Conservation (phyloP, 1,140 invertebrate genomes). For the Ips typographus region DNA sequence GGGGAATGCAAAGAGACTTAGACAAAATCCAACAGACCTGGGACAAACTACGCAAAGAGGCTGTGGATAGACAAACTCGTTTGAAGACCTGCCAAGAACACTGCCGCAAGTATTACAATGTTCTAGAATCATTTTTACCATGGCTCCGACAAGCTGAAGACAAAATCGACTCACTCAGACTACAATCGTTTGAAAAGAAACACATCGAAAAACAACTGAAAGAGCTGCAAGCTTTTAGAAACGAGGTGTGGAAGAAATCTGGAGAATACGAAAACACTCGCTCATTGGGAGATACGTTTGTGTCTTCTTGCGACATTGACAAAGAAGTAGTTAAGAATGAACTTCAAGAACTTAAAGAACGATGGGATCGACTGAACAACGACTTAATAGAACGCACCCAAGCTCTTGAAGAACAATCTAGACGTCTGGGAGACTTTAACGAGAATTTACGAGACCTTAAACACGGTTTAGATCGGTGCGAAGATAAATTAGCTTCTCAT, state of each 20-base stretch:
- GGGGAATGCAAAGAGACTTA: slow-evolving; percentile 66
- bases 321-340: slow-evolving; percentile 86
- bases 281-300: slow-evolving; percentile 81
- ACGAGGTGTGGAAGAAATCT: slow-evolving; percentile 87
- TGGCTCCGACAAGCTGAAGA: slow-evolving; percentile 88
- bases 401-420: slow-evolving; percentile 80
- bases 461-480: slow-evolving; percentile 79
- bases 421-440: slow-evolving; percentile 80
- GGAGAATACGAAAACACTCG: slow-evolving; percentile 90
- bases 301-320: slow-evolving; percentile 83
- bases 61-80: slow-evolving; percentile 78
- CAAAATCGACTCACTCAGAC: slow-evolving; percentile 75
- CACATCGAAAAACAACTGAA: slow-evolving; percentile 87
- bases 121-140: slow-evolving; percentile 81
- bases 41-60: slow-evolving; percentile 86
- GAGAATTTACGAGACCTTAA: slow-evolving; percentile 82
- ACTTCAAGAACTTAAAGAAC: slow-evolving; percentile 74
- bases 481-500: slow-evolving; percentile 82
- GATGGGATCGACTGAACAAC: slow-evolving; percentile 90
- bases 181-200: slow-evolving; percentile 78
- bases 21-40: slow-evolving; percentile 86
- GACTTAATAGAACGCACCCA: slow-evolving; percentile 67
- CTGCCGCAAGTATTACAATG: slow-evolving; percentile 85
- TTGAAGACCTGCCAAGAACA: slow-evolving; percentile 87
- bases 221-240: slow-evolving; percentile 86